A percentile compares a stretch with the other conserved stretches of the same genome.
phyloP scores from a whole-genome alignment of 2,113 vertebrate species.

The Dasyornis broadbenti region DNA sequence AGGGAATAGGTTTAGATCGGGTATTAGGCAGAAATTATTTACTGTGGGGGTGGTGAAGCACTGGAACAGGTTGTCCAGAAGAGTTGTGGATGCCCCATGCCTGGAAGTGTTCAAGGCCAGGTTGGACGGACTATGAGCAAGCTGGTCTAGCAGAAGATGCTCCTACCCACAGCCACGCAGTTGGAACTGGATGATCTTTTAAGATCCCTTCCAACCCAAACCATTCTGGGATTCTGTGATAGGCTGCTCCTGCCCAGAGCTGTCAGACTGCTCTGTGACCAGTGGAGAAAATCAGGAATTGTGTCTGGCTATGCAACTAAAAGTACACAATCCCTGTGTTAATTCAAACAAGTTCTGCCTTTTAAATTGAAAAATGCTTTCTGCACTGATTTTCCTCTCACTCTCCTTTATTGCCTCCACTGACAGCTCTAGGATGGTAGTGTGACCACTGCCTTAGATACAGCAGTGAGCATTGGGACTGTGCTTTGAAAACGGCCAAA shows the following conservation, averaged over 20 bases:
- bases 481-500: background rate
- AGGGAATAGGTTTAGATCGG: background rate
- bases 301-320: background rate
- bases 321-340: background rate
- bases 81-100: fast-evolving
- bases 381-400: background rate
- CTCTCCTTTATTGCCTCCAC: background rate
- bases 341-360: background rate
- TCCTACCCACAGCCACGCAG: background rate
- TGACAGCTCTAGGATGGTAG: background rate
- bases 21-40: background rate
- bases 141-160: background rate
- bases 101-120: background rate
- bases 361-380: background rate
- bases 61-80: background rate
- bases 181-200: background rate
- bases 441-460: background rate
- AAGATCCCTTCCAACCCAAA: background rate
- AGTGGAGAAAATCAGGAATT: background rate
- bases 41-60: background rate
- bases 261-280: background rate
- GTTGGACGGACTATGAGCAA: background rate
- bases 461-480: background rate
- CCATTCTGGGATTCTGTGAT: background rate
- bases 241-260: background rate